A percentile compares a stretch with the other conserved stretches of the same genome.
Evolutionary conservation across 1,140 invertebrate genomes (phyloP).

Genomic region (Euura lappo): DNA sequence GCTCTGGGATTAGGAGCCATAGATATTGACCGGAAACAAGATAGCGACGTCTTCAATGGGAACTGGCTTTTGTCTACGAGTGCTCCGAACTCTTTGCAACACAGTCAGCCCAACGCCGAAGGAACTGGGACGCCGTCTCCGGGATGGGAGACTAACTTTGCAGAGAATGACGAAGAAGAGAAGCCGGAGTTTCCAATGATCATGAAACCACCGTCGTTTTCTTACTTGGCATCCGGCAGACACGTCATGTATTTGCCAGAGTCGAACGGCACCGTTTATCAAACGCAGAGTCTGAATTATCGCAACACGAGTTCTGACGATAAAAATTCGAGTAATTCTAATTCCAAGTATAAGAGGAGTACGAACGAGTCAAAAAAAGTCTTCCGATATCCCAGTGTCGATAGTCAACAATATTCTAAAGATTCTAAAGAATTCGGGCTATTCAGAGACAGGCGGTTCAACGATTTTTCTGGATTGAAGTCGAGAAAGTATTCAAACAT

Average conservation of each 20-base stretch:
- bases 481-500: constrained; percentile 32
- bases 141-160: constrained; percentile 42
- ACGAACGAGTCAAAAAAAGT: constrained; percentile 12
- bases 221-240: constrained; percentile 62
- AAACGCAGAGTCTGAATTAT: constrained; percentile 38
- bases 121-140: constrained; percentile 26
- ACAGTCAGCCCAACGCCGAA: constrained; percentile 51
- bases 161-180: constrained; percentile 47
- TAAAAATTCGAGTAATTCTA: constrained; percentile 16
- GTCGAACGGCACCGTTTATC: constrained; percentile 52
- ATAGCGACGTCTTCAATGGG: constrained; percentile 55
- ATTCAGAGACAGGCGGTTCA: constrained; percentile 31
- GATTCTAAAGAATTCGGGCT: constrained; percentile 16
- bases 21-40: constrained; percentile 37
- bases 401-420: constrained; percentile 17
- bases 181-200: constrained; percentile 44
- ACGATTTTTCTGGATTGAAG: constrained; percentile 29
- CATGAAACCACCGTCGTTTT: constrained; percentile 59
- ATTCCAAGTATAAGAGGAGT: constrained; percentile 31
- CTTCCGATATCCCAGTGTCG: constrained; percentile 16
- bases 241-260: constrained; percentile 83
- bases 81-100: constrained; percentile 77
- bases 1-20: constrained; percentile 60
- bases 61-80: constrained; percentile 82
- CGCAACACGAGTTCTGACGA: constrained; percentile 19